These are phyloP conservation scores for Beris chalybata DNA, from an alignment of 2,888 invertebrate species.

Conservation along the genomic window DNA sequence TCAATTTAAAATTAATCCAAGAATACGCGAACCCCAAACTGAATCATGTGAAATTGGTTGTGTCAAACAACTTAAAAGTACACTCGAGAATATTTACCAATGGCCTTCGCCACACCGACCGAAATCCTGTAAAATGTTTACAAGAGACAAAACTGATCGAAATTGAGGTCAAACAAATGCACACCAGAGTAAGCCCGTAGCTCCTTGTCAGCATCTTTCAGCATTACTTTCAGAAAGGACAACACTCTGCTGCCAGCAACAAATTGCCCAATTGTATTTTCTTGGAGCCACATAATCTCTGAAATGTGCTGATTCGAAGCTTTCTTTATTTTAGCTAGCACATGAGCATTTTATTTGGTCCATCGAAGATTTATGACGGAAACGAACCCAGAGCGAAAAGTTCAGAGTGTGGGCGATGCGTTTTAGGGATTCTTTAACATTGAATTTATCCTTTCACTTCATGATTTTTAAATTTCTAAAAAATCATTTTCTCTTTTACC, in stretches of 20 bases:
- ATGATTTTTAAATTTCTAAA: no score
- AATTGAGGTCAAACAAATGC: conserved; percentile 22
- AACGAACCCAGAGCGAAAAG: conserved; percentile 18
- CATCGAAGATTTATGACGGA: conserved; percentile 17
- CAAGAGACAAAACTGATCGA: conserved; percentile 20
- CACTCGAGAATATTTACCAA: conserved; percentile 9
- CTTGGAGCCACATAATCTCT: conserved; percentile 23
- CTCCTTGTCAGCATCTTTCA: not conserved
- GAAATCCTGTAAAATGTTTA: conserved; percentile 25
- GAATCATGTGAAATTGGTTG: no score
- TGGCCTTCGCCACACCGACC: conserved; percentile 10
- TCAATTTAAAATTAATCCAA: no score
- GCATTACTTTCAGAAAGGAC: not conserved
- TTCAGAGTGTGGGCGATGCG: conserved; percentile 10
- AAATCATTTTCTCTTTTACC: no score
- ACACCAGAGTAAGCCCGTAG: conserved; percentile 6
- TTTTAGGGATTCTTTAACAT: not conserved
- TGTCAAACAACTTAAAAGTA: not conserved
- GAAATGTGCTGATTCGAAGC: conserved; percentile 18
- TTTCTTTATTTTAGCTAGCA: conserved; percentile 19
- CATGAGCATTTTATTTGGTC: conserved; percentile 18
- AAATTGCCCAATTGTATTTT: conserved; percentile 21
- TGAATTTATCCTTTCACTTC: no score
- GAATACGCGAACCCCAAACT: no score
- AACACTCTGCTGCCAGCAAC: conserved; percentile 4